These are phyloP conservation scores for Pseudomyrmex cubaensis DNA, from an alignment of 1,140 invertebrate species.

Conservation along the genomic window DNA sequence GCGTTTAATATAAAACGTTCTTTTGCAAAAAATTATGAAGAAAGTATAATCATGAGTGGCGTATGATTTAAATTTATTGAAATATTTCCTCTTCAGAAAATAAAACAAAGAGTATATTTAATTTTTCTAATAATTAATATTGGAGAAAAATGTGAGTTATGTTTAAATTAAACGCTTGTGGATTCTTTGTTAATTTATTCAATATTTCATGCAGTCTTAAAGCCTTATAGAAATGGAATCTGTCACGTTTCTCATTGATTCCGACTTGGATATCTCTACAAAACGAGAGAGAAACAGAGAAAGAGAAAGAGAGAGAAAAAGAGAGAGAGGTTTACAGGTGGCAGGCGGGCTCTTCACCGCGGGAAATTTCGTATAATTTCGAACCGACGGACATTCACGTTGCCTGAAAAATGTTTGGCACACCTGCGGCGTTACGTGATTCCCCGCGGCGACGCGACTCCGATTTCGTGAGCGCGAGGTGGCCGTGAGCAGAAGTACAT, in stretches of 20 bases:
- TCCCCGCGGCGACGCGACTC: slow-evolving; percentile 63
- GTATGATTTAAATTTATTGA: neutral
- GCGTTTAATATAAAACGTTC: neutral
- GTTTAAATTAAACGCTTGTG: neutral
- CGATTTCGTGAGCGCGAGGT: slow-evolving; percentile 51
- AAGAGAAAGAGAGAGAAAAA: no score
- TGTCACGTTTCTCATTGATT: slow-evolving; percentile 16
- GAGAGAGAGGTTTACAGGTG: slow-evolving; percentile 60
- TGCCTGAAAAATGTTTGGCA: slow-evolving; percentile 73
- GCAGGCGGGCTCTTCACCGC: slow-evolving; percentile 38
- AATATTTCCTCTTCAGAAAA: neutral
- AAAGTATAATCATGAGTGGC: neutral
- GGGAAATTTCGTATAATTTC: slow-evolving; percentile 73
- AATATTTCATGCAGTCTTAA: neutral
- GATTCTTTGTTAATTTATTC: neutral
- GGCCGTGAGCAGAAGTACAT: slow-evolving; percentile 22
- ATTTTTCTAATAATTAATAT: neutral
- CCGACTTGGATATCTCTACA: slow-evolving; percentile 26
- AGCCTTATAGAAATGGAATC: neutral
- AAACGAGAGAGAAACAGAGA: neutral
- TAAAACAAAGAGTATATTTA: neutral
- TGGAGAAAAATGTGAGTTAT: neutral
- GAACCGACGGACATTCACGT: slow-evolving; percentile 63
- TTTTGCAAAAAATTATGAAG: slow-evolving; percentile 7
- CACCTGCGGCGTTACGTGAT: slow-evolving; percentile 74